phyloP scores from a whole-genome alignment of 2,888 invertebrate species.

The Andrena minutula region DNA sequence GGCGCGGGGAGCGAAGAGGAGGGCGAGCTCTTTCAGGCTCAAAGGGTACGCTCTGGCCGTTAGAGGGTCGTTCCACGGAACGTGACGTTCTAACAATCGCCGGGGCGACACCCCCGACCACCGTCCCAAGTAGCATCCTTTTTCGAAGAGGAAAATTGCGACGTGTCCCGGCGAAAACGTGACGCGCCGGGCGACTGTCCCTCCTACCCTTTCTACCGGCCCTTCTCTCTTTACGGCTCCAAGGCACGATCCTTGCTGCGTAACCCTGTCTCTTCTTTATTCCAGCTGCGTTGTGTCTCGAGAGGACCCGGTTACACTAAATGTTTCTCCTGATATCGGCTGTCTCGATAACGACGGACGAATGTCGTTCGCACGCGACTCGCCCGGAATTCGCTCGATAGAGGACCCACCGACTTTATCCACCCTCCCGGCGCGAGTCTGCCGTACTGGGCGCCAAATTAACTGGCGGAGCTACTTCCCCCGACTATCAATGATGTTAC shows the following conservation, averaged over 20 bases:
- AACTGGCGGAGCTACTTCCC: neutral
- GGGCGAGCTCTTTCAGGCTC: constrained; percentile 20
- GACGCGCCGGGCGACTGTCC: constrained; percentile 49
- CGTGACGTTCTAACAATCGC: constrained; percentile 71
- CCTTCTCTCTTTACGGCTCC: constrained; percentile 37
- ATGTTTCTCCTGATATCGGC: constrained; percentile 55
- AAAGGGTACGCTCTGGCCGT: constrained; percentile 60
- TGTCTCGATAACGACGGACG: constrained; percentile 53
- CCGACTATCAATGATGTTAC: neutral
- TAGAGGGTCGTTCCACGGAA: constrained; percentile 65
- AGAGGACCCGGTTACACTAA: constrained; percentile 52
- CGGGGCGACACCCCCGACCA: constrained; percentile 23
- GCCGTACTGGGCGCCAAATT: neutral
- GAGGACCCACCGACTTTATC: neutral
- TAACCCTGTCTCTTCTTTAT: constrained; percentile 52
- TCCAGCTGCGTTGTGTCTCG: constrained; percentile 52
- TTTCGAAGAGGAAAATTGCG: constrained; percentile 73
- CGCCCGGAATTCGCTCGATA: constrained; percentile 24
- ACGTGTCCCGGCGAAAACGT: constrained; percentile 66
- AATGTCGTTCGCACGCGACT: constrained; percentile 40
- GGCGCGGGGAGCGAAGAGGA: neutral
- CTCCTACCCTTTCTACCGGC: neutral
- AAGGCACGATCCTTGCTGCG: constrained; percentile 56
- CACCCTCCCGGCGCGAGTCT: neutral
- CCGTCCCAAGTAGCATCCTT: constrained; percentile 52